phyloP scores from a whole-genome alignment of 2,797 vertebrate genomes.

The Sebastiscus albofasciatus region DNA sequence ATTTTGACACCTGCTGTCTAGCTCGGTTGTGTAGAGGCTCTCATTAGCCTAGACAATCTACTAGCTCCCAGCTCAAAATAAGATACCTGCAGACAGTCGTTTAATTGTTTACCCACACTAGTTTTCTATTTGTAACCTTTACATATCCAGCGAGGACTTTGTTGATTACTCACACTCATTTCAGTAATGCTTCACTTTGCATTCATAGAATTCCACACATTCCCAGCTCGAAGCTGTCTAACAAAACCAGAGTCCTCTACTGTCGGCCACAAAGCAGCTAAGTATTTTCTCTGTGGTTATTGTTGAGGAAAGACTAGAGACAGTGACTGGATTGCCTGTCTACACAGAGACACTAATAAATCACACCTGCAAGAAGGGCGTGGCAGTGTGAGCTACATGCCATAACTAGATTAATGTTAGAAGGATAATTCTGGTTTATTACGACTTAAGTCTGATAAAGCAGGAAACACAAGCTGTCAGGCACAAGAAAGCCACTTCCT shows the following conservation, averaged over 20 bases:
- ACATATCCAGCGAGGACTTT: not conserved
- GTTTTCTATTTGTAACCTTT: slow-evolving; percentile 19
- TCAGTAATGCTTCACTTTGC: not conserved
- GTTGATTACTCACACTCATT: not conserved
- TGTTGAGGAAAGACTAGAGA: not conserved
- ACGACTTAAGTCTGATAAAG: not conserved
- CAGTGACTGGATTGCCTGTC: not conserved
- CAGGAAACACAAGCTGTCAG: not conserved
- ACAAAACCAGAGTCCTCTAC: not conserved
- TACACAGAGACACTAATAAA: not conserved
- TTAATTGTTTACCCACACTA: not conserved
- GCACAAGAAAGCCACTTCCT: not conserved
- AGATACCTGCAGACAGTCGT: not conserved
- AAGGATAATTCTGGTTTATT: not conserved
- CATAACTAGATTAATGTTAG: not conserved
- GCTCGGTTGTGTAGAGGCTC: not conserved
- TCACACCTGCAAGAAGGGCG: not conserved
- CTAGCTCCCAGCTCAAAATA: not conserved
- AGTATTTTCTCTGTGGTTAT: slow-evolving; percentile 6
- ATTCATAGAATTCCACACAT: slow-evolving; percentile 31
- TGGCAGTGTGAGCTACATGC: not conserved
- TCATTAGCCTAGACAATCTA: slow-evolving; percentile 14
- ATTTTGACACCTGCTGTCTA: slow-evolving; percentile 28
- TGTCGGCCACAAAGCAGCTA: not conserved
- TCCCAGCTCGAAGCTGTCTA: not conserved